phyloP scores from a whole-genome alignment of 2,797 vertebrate species.

The Clarias fuscus region DNA sequence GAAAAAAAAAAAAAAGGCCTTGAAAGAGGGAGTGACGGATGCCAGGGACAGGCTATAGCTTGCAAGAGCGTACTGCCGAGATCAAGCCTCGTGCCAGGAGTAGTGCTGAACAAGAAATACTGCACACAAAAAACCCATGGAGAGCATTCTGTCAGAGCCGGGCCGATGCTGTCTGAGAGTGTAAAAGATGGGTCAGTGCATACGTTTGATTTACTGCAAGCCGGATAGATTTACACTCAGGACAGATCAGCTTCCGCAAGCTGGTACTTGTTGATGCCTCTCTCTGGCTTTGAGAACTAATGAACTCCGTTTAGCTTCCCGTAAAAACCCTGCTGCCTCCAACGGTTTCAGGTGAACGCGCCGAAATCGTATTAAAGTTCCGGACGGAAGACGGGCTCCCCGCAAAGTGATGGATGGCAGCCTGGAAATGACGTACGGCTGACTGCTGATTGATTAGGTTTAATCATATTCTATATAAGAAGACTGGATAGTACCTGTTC shows the following conservation, averaged over 20 bases:
- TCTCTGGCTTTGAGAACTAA: conserved; percentile 45
- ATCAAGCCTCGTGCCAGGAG: not conserved
- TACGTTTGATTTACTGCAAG: conserved; percentile 54
- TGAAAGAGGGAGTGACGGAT: conserved; percentile 14
- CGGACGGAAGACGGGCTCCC: not conserved
- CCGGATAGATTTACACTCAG: conserved; percentile 39
- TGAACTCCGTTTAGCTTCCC: conserved; percentile 48
- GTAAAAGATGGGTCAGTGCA: conserved; percentile 34
- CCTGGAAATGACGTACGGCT: not conserved
- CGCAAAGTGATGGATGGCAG: conserved; percentile 14
- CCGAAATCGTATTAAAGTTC: conserved; percentile 6
- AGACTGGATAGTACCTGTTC: not conserved
- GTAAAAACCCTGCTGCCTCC: conserved; percentile 48
- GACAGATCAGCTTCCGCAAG: conserved; percentile 43
- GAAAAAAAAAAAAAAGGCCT: not conserved
- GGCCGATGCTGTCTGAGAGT: conserved; percentile 22
- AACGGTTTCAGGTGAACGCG: not conserved
- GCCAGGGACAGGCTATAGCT: conserved; percentile 31
- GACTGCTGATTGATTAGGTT: conserved; percentile 22
- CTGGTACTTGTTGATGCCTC: conserved; percentile 46
- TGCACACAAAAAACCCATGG: not conserved
- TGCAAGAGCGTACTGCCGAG: not conserved
- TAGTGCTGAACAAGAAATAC: conserved; percentile 26
- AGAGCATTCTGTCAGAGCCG: conserved; percentile 13
- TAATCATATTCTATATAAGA: conserved; percentile 1